Conservation (phyloP, 2,888 invertebrate species). For the Agrochola litura region DNA sequence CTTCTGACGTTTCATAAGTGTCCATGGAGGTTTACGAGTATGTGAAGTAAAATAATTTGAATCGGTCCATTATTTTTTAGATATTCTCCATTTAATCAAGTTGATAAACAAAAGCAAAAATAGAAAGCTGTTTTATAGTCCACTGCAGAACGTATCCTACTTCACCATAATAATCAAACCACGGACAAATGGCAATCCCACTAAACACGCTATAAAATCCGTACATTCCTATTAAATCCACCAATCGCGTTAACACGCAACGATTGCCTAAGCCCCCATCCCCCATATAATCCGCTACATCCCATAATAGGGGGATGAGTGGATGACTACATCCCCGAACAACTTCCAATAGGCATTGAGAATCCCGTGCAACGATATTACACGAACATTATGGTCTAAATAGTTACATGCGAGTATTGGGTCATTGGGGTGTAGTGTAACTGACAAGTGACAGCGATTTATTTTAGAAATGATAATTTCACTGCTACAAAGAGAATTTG, state of each 20-base stretch:
- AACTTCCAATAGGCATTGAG: constrained; percentile 62
- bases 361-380: constrained; percentile 56
- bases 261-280: constrained; percentile 37
- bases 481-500: background rate
- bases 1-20: too few species aligned
- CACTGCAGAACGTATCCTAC: background rate
- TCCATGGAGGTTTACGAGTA: too few species aligned
- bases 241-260: constrained; percentile 36
- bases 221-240: constrained; percentile 34
- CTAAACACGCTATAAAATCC: constrained; percentile 29
- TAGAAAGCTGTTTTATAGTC: too few species aligned
- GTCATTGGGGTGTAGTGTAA: constrained; percentile 28
- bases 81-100: too few species aligned
- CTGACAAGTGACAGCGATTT: constrained; percentile 24
- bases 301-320: constrained; percentile 46
- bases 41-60: too few species aligned
- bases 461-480: background rate
- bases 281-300: constrained; percentile 54
- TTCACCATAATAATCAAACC: constrained; percentile 17
- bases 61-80: too few species aligned
- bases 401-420: constrained; percentile 58
- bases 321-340: constrained; percentile 53
- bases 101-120: too few species aligned
- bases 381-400: constrained; percentile 53
- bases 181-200: constrained; percentile 27